Evolutionary conservation across 2,797 vertebrate genomes (phyloP).

Genomic region (Loris lydekkerianus): DNA sequence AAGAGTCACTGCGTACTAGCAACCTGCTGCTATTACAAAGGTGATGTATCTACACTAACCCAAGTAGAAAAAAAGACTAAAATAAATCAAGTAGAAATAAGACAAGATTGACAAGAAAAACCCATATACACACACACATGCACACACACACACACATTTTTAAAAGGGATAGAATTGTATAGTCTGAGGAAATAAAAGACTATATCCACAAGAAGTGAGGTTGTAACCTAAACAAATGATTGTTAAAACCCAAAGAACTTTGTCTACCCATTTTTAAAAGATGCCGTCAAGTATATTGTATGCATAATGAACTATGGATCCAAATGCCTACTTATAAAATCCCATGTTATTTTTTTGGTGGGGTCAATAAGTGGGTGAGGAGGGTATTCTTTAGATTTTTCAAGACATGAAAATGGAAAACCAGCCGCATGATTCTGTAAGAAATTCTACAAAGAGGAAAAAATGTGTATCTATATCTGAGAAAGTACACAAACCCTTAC

Average conservation of each 20-base stretch:
- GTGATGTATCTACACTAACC: conserved; percentile 54
- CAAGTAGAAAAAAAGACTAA: conserved; percentile 71
- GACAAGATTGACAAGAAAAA: conserved; percentile 49
- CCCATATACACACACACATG: conserved; percentile 22
- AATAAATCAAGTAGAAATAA: conserved; percentile 70
- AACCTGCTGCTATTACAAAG: conserved; percentile 41
- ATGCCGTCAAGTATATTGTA: conserved; percentile 60
- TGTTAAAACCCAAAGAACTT: conserved; percentile 63
- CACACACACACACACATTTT: conserved; percentile 12
- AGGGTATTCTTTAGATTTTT: conserved; percentile 58
- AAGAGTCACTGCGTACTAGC: conserved; percentile 62
- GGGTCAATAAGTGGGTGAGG: conserved; percentile 29
- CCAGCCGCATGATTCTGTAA: conserved; percentile 50
- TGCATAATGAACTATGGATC: conserved; percentile 52
- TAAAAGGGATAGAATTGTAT: conserved; percentile 58
- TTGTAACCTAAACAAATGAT: conserved; percentile 55
- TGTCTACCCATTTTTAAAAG: conserved; percentile 63
- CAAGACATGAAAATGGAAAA: conserved; percentile 71
- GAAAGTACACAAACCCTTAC: conserved; percentile 64
- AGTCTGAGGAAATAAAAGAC: conserved; percentile 47
- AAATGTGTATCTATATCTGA: conserved; percentile 26
- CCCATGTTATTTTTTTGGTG: conserved; percentile 55
- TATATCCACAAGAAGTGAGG: conserved; percentile 71
- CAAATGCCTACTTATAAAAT: conserved; percentile 69
- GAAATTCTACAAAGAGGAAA: conserved; percentile 64